Percentiles rank a stretch among this genome's conserved stretches.
These are phyloP conservation scores for Leptodactylus fuscus DNA, from an alignment of 2,113 vertebrate genomes.

Conservation along the genomic window DNA sequence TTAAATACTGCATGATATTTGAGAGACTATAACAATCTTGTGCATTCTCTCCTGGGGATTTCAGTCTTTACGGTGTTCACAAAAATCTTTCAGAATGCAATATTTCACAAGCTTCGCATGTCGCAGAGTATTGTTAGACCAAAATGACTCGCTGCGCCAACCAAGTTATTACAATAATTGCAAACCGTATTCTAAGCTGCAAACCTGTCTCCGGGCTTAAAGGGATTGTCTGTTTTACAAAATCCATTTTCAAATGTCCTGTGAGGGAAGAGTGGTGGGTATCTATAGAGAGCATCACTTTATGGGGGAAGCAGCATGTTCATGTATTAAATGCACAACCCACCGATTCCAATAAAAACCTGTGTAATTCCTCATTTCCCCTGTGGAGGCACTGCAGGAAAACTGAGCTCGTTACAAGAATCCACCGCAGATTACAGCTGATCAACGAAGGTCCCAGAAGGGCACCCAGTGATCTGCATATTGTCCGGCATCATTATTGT, in stretches of 20 bases:
- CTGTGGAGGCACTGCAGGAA: neutral
- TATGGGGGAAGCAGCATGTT: neutral
- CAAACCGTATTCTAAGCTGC: neutral
- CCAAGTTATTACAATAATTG: conserved; percentile 33
- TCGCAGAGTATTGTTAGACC: conserved; percentile 8
- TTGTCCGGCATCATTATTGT: too few relatives aligned
- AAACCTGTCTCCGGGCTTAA: neutral
- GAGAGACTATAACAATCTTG: conserved; percentile 35
- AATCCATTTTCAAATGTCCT: neutral
- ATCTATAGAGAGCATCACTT: neutral
- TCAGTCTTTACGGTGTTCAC: conserved; percentile 32
- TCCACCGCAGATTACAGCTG: neutral
- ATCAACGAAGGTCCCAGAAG: too few relatives aligned
- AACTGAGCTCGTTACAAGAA: neutral
- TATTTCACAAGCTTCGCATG: conserved; percentile 16
- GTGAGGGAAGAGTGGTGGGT: neutral
- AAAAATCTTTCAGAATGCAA: conserved; percentile 41
- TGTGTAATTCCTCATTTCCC: neutral
- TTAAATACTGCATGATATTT: conserved; percentile 41
- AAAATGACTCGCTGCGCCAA: neutral
- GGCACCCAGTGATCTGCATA: too few relatives aligned
- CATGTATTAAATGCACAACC: neutral
- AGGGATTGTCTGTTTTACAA: neutral
- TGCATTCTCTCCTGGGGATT: conserved; percentile 28
- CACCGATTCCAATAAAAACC: neutral